phyloP scores from a whole-genome alignment of 2,797 vertebrate species.

The Mus minutoides region DNA sequence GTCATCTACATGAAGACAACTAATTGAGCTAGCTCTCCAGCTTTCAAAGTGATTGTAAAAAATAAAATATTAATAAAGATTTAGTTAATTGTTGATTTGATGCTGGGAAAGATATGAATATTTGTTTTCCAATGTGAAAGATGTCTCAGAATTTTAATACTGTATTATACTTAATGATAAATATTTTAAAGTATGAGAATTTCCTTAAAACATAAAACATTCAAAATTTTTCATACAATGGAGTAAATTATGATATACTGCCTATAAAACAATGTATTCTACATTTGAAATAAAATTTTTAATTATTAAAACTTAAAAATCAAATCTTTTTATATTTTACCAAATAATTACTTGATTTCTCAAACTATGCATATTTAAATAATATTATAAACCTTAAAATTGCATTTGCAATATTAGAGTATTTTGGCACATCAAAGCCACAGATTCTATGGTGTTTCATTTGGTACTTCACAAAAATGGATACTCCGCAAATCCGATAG shows the following conservation, averaged over 20 bases:
- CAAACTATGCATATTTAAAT: not conserved
- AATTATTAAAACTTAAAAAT: not conserved
- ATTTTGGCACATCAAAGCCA: not conserved
- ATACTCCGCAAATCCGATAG: not conserved
- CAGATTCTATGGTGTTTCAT: not conserved
- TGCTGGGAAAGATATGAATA: no score
- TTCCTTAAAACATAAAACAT: not conserved
- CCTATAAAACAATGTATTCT: not conserved
- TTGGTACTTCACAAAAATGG: not conserved
- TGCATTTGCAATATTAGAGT: not conserved
- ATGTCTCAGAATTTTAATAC: not conserved
- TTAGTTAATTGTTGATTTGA: not conserved
- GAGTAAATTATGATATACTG: not conserved
- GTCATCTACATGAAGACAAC: not conserved
- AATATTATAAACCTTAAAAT: not conserved
- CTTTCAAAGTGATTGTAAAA: not conserved
- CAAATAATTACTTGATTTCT: not conserved
- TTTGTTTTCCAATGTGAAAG: not conserved
- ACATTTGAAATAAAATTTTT: not conserved
- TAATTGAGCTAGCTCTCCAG: rapidly evolving
- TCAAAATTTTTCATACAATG: not conserved
- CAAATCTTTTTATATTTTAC: not conserved
- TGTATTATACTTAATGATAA: not conserved
- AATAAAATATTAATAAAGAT: not conserved
- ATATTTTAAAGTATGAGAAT: not conserved